Base-by-base conservation (phyloP, 1,140 invertebrate species). In the Caenorhabditis brenneri region DNA sequence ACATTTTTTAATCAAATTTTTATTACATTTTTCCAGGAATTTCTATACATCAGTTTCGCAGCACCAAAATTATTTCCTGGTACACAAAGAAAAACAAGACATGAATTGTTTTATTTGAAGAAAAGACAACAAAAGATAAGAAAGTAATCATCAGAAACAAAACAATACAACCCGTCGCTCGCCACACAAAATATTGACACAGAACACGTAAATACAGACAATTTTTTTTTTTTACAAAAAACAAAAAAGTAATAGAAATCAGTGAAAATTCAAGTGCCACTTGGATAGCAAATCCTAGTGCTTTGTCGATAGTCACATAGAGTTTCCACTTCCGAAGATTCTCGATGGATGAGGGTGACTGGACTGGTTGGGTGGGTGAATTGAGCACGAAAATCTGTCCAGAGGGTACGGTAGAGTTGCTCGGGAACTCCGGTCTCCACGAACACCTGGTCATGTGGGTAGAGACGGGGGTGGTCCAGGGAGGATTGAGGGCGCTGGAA, bases 341-440 rank as follows among this genome's bases (percentile, higher is more conserved):
- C 65, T 24, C 29, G 19, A 46, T 74, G n/a, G 7, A 74, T 33
- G 12, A 74, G 65, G 16, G 65, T 74, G 7, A 42, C 36, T 74
- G 65, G 65, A 42, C 65, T 42, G 36, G 65, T 74, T 74, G 65
- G 65, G 33, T 74, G 65, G 19, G 65, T 42, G 36, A 74, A 74
- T 42, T 74, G 65, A 27, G 65, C 65, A 12, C 65, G 65, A 74
- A 74, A 74, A 42, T 42, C 22, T 74, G 65, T 74, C 65, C 65
- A 74, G 16, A 74, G 65, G 5, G 65, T 42, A 33, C 65, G 65
- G n/a, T 74, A 74, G n/a, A 74, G 65, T 4, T 42, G 27, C 10
- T 74, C 27, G n/a, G 65, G 65, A 42, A 74, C n/a, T 24, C 36
- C 65, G 24, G 65, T 42, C 46, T 74, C 65, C n/a, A 74, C 65